phyloP scores from a whole-genome alignment of 2,113 vertebrate genomes.

The Piaya cayana region DNA sequence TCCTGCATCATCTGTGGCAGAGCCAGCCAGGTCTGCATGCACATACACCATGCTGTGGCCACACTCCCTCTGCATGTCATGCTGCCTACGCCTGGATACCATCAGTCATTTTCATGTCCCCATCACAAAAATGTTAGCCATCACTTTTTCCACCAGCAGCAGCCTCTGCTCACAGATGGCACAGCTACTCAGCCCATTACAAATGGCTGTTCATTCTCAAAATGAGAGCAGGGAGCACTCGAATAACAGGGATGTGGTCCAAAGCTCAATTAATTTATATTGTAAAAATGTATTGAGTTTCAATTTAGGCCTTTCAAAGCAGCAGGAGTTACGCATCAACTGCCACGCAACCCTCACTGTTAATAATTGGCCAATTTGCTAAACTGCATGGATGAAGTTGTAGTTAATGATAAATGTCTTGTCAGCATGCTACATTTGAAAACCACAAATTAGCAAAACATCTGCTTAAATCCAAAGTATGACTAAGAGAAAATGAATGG shows the following conservation, averaged over 20 bases:
- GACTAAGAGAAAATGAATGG: slow-evolving; percentile 73
- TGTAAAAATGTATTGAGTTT: slow-evolving; percentile 55
- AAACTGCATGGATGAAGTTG: slow-evolving; percentile 59
- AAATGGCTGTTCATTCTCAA: background rate
- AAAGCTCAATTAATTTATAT: slow-evolving; percentile 46
- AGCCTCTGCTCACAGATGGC: background rate
- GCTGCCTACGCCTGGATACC: background rate
- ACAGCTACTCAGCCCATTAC: background rate
- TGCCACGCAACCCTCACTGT: background rate
- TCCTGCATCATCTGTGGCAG: background rate
- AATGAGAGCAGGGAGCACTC: background rate
- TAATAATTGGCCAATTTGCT: slow-evolving; percentile 64
- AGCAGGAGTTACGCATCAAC: slow-evolving; percentile 51
- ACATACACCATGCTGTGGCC: accelerated
- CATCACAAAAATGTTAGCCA: background rate
- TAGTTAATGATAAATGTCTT: slow-evolving; percentile 58
- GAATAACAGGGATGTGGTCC: background rate
- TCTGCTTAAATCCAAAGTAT: slow-evolving; percentile 65
- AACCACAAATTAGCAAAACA: slow-evolving; percentile 65
- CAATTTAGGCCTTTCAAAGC: slow-evolving; percentile 46
- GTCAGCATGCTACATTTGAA: slow-evolving; percentile 65
- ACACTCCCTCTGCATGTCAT: accelerated
- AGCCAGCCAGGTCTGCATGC: background rate
- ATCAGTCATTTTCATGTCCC: background rate
- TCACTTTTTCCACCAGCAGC: background rate